phyloP scores from a whole-genome alignment of 1,140 invertebrate genomes.

The Zaprionus inermis region DNA sequence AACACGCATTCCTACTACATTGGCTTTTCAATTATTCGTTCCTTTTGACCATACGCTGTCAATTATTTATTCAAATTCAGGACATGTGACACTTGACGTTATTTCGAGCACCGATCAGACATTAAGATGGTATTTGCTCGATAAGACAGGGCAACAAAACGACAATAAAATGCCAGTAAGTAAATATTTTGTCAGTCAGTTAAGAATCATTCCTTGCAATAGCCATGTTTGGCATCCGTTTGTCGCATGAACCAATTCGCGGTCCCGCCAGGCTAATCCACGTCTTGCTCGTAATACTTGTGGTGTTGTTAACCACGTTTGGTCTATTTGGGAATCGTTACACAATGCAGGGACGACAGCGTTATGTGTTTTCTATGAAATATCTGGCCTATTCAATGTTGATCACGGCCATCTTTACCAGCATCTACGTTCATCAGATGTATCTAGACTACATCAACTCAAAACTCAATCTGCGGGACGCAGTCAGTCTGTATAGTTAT shows the following conservation, averaged over 20 bases:
- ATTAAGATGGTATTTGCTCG: constrained; percentile 20
- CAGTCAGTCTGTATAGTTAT: constrained; percentile 64
- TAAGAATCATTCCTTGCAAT: constrained; percentile 25
- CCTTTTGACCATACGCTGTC: background rate
- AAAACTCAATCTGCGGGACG: constrained; percentile 62
- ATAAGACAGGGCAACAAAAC: constrained; percentile 48
- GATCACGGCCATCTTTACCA: constrained; percentile 45
- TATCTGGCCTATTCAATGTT: constrained; percentile 55
- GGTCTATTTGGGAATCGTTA: constrained; percentile 63
- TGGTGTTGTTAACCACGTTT: constrained; percentile 48
- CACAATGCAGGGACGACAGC: constrained; percentile 26
- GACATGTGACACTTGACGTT: constrained; percentile 7
- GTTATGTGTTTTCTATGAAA: constrained; percentile 52
- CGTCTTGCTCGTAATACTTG: constrained; percentile 42
- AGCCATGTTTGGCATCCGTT: constrained; percentile 28
- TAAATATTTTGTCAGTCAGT: constrained; percentile 11
- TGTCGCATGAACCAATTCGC: constrained; percentile 29
- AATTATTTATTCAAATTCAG: constrained; percentile 2
- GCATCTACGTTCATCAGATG: constrained; percentile 56
- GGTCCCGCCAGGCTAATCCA: constrained; percentile 39
- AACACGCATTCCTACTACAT: constrained; percentile 26
- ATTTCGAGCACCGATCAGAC: background rate
- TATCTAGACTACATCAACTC: constrained; percentile 49
- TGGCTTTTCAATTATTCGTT: constrained; percentile 2
- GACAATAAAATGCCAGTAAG: constrained; percentile 1